Conservation (phyloP, 2,888 invertebrate species). For the Podotricha telesiphe region DNA sequence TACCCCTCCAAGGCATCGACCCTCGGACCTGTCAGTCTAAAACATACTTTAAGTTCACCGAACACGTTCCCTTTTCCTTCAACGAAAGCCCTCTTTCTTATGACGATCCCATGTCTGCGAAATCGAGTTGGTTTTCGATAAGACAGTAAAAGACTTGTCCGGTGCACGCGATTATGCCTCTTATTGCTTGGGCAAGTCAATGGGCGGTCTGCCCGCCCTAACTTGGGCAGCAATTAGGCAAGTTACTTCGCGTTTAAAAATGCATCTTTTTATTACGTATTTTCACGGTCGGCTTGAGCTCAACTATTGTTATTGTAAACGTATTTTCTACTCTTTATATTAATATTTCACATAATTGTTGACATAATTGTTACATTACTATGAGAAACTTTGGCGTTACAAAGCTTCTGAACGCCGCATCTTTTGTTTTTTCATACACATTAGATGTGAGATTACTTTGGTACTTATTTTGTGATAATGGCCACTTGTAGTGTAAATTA, state of each 20-base stretch:
- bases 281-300: constrained; percentile 57
- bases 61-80: constrained; percentile 65
- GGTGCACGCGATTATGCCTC: constrained; percentile 63
- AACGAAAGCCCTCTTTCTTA: constrained; percentile 63
- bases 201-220: constrained; percentile 71
- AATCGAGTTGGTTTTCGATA: constrained; percentile 66
- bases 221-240: constrained; percentile 76
- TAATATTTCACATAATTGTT: constrained; percentile 37
- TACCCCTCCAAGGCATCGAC: constrained; percentile 59
- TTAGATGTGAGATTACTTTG: constrained; percentile 26
- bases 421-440: constrained; percentile 19
- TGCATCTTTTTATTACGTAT: constrained; percentile 64
- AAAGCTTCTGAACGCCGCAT: constrained; percentile 4
- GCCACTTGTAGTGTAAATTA: constrained; percentile 9
- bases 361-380: constrained; percentile 27
- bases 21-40: constrained; percentile 52
- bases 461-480: constrained; percentile 16
- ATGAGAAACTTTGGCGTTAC: constrained; percentile 29
- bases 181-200: constrained; percentile 58
- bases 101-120: constrained; percentile 74
- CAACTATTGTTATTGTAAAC: constrained; percentile 43
- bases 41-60: constrained; percentile 48
- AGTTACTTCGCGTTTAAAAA: constrained; percentile 64
- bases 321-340: constrained; percentile 31
- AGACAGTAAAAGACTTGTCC: constrained; percentile 70